phyloP scores from a whole-genome alignment of 2,113 vertebrate species.

The Antennarius striatus region DNA sequence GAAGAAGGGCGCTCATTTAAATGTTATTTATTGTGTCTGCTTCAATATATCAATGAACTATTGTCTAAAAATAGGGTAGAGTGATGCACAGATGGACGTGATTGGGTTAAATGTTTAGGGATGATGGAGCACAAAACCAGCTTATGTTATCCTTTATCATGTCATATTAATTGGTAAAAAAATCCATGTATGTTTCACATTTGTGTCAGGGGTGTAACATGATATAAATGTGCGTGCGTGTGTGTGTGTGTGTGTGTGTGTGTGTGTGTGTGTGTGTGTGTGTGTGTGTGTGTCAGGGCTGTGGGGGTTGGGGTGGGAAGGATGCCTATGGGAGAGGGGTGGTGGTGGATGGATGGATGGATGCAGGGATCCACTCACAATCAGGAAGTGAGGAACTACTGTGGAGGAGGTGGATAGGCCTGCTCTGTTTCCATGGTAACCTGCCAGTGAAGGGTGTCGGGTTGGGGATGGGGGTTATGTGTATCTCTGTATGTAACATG shows the following conservation, averaged over 20 bases:
- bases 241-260: conserved; percentile 4
- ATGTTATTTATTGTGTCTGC: conserved; percentile 1
- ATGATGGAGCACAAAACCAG: not conserved
- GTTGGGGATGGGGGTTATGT: conserved; percentile 14
- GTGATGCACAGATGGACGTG: not conserved
- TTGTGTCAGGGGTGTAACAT: conserved; percentile 39
- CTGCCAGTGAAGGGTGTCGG: conserved; percentile 33
- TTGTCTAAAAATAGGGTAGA: conserved; percentile 7
- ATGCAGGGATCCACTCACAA: conserved; percentile 60
- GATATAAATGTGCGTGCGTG: conserved; percentile 23
- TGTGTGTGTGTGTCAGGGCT: conserved; percentile 8
- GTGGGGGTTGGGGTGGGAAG: conserved; percentile 26
- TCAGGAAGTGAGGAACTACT: conserved; percentile 61
- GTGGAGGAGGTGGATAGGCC: conserved; percentile 50
- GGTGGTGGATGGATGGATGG: conserved; percentile 12
- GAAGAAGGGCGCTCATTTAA: not conserved
- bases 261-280: not conserved
- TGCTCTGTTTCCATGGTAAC: conserved; percentile 78
- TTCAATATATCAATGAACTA: conserved; percentile 10
- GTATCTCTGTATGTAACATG: conserved; percentile 44
- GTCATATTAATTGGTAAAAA: conserved; percentile 15
- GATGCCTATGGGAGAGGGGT: conserved; percentile 3
- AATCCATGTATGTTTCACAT: conserved; percentile 5
- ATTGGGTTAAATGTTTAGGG: conserved; percentile 2
- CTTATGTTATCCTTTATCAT: not conserved